Evolutionary conservation across 2,113 vertebrate species (phyloP).

Genomic region (Apeltes quadracus): DNA sequence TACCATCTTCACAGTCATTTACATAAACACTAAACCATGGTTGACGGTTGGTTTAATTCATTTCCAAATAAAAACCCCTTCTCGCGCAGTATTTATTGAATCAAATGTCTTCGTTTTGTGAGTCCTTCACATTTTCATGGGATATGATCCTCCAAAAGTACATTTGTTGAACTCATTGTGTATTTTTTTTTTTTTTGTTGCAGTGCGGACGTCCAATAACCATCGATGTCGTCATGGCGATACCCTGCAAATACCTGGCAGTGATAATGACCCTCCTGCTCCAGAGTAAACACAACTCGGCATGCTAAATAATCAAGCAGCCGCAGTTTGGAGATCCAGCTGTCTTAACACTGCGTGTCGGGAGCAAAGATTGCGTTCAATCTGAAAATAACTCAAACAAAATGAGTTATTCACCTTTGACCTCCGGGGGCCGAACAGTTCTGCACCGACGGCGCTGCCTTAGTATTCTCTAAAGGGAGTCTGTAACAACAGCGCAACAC

Average conservation of each 20-base stretch:
- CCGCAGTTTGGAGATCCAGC: conserved; percentile 28
- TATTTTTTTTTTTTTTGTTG: not conserved
- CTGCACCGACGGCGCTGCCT: conserved; percentile 4
- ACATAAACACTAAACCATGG: not conserved
- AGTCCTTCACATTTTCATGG: not conserved
- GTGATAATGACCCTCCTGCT: conserved; percentile 23
- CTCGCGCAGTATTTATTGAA: not conserved
- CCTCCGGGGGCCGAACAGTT: conserved; percentile 19
- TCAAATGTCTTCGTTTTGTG: not conserved
- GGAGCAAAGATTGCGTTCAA: conserved; percentile 14
- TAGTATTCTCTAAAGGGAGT: not conserved
- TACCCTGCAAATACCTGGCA: not conserved
- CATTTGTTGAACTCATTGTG: not conserved
- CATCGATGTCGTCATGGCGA: conserved; percentile 8
- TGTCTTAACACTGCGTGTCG: conserved; percentile 32
- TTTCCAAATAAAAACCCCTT: not conserved
- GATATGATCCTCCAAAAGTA: not conserved
- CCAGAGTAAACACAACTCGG: conserved; percentile 38
- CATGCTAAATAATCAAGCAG: conserved; percentile 45
- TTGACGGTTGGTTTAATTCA: not conserved
- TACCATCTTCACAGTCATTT: not conserved
- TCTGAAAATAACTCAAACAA: conserved; percentile 40
- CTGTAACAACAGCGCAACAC: conserved; percentile 15
- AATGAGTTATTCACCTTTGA: conserved; percentile 34
- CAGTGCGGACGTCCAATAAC: not conserved